phyloP scores from a whole-genome alignment of 2,797 vertebrate species.

The Fistularia commersonii region DNA sequence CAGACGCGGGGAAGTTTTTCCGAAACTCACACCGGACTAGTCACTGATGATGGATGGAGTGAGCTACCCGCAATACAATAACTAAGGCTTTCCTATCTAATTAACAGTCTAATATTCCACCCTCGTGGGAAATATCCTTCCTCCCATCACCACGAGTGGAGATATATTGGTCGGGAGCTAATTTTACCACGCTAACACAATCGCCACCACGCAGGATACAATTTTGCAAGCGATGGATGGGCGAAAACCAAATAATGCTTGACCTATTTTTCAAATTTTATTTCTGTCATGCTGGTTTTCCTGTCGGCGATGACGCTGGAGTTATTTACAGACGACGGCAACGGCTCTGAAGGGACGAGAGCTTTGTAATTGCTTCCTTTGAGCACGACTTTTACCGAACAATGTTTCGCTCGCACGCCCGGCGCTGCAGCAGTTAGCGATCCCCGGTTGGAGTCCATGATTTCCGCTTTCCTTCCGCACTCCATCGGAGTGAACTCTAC shows the following conservation, averaged over 20 bases:
- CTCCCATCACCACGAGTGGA: constrained; percentile 29
- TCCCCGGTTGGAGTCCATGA: too few species aligned
- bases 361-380: constrained; percentile 27
- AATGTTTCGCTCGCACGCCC: constrained; percentile 2
- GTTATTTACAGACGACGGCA: constrained; percentile 46
- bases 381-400: constrained; percentile 22
- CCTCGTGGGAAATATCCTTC: constrained; percentile 61
- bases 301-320: constrained; percentile 29
- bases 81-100: constrained; percentile 67
- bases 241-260: constrained; percentile 28
- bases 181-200: constrained; percentile 42
- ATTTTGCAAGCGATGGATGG: constrained; percentile 33
- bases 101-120: constrained; percentile 63
- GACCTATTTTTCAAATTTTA: constrained; percentile 20
- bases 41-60: constrained; percentile 58
- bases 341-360: constrained; percentile 32
- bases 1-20: constrained; percentile 28
- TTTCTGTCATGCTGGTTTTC: constrained; percentile 18
- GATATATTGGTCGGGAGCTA: constrained; percentile 47
- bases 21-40: constrained; percentile 43
- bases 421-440: too few species aligned
- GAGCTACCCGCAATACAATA: constrained; percentile 57
- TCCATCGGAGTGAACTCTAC: too few species aligned
- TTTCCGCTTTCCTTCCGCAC: too few species aligned
- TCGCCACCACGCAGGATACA: constrained; percentile 49